Evolutionary conservation across 2,888 invertebrate species (phyloP).

Genomic region (Bedellia somnulentella): DNA sequence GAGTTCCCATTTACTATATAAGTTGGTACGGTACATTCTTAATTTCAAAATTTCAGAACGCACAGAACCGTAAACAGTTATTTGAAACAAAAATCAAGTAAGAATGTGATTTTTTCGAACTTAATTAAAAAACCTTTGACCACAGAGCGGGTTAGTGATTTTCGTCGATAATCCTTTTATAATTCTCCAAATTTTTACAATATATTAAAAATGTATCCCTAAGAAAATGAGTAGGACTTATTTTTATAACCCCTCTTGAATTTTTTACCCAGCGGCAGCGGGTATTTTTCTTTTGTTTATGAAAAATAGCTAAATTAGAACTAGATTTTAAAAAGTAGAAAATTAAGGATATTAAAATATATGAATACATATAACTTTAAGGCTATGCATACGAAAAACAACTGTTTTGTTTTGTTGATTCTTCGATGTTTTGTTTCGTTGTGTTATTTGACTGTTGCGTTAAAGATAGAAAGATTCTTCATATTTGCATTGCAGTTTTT

Average conservation of each 20-base stretch:
- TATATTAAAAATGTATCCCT: constrained; percentile 16
- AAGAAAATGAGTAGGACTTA: constrained; percentile 14
- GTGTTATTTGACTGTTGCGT: neutral
- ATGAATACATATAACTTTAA: neutral
- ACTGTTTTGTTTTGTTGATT: constrained; percentile 1
- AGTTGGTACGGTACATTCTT: constrained; percentile 12
- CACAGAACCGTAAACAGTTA: constrained; percentile 15
- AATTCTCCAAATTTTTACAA: constrained; percentile 13
- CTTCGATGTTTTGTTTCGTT: neutral
- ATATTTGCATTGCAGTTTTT: neutral
- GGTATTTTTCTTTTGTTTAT: constrained; percentile 2
- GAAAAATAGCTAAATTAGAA: constrained; percentile 1
- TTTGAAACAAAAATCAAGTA: constrained; percentile 12
- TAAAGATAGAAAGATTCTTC: neutral
- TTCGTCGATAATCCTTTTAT: constrained; percentile 26
- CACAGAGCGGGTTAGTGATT: constrained; percentile 44
- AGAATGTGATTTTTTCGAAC: constrained; percentile 33
- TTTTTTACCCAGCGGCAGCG: constrained; percentile 13
- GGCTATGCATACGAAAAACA: neutral
- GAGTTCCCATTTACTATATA: too few relatives aligned
- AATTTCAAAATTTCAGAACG: constrained; percentile 14
- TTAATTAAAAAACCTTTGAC: constrained; percentile 25
- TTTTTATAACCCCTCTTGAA: constrained; percentile 16
- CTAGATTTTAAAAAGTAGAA: constrained; percentile 7
- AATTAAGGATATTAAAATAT: constrained; percentile 12